Conservation (phyloP, 2,113 vertebrate genomes). For the Mormoops blainvillei region DNA sequence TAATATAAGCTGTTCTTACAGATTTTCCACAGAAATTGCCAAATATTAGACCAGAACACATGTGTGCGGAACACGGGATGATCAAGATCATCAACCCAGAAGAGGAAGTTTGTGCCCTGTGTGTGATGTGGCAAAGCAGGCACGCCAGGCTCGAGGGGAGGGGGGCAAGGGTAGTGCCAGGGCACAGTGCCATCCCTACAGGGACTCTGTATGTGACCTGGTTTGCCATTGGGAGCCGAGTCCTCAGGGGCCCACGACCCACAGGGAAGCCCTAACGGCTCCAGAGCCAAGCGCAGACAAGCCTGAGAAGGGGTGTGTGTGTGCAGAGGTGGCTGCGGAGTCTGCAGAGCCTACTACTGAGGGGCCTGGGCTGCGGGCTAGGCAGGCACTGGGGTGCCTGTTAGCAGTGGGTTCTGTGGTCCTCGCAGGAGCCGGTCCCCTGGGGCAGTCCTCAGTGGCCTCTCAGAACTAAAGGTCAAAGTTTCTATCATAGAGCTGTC, state of each 20-base stretch:
- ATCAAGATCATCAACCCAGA: neutral
- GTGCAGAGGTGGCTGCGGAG: accelerated
- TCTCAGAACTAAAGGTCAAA: constrained; percentile 35
- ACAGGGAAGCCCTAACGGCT: neutral
- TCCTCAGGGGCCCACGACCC: neutral
- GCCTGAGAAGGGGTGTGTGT: neutral
- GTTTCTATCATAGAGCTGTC: neutral
- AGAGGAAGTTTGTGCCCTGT: neutral
- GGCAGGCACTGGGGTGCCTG: neutral
- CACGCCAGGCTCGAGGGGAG: accelerated
- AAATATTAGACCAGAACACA: neutral
- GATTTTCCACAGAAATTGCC: neutral
- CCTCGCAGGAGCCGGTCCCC: neutral
- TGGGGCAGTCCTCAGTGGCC: neutral
- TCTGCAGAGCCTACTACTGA: neutral
- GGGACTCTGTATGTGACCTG: neutral
- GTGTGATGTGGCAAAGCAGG: neutral
- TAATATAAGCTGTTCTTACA: neutral
- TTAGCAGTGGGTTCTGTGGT: neutral
- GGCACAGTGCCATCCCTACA: neutral
- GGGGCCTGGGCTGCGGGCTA: neutral
- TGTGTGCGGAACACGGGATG: accelerated
- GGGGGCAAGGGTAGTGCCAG: accelerated
- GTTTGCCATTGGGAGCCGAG: neutral
- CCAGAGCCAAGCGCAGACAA: neutral